phyloP scores from a whole-genome alignment of 2,797 vertebrate species.

The Chelidonichthys spinosus region DNA sequence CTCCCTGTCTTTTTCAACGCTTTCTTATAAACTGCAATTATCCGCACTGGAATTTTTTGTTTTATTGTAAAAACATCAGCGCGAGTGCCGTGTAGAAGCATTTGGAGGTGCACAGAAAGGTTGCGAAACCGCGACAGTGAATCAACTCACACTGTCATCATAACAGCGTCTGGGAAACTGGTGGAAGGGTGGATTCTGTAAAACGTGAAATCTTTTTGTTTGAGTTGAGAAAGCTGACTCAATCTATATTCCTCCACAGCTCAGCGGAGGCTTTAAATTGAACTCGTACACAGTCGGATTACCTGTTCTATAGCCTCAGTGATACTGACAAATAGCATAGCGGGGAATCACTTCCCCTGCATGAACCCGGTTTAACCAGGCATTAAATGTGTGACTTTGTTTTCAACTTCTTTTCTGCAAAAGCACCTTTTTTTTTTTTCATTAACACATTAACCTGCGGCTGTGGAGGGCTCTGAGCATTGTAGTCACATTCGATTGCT shows the following conservation, averaged over 20 bases:
- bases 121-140: conserved; percentile 25
- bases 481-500: conserved; percentile 19
- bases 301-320: conserved; percentile 57
- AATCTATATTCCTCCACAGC: conserved; percentile 62
- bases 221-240: conserved; percentile 63
- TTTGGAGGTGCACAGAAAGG: conserved; percentile 30
- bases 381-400: conserved; percentile 1
- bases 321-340: conserved; percentile 32
- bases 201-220: conserved; percentile 54
- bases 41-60: conserved; percentile 32
- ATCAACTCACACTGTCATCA: conserved; percentile 49
- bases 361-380: neutral
- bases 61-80: conserved; percentile 33
- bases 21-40: conserved; percentile 46
- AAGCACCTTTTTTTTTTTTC: neutral
- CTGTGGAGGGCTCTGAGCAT: neutral
- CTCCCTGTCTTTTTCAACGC: neutral
- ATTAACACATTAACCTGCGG: conserved; percentile 13
- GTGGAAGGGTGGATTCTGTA: conserved; percentile 41
- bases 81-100: conserved; percentile 40
- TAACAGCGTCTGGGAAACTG: conserved; percentile 42
- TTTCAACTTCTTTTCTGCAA: neutral
- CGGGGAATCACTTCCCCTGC: conserved; percentile 46
- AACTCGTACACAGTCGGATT: conserved; percentile 62
- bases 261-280: conserved; percentile 66